Evolutionary conservation across 2,888 invertebrate species (phyloP), one percentile per base, ranked within the genome.

Genomic region (Drosophila tripunctata): DNA sequence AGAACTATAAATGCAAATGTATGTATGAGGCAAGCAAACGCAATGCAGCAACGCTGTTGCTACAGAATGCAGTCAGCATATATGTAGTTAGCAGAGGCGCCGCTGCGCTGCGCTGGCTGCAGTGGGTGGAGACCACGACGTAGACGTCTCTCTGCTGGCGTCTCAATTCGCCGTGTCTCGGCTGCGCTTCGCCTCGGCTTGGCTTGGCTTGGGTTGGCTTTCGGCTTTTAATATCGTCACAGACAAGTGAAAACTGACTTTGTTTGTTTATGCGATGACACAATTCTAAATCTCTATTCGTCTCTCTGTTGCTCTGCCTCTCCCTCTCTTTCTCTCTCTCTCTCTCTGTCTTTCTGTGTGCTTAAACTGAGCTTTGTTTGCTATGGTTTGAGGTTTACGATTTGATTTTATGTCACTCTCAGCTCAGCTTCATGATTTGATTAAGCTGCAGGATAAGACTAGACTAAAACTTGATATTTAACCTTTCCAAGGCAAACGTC

Each of bases 221-320:
- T 61, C n/a, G 62, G 48, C 47, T 79, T 67, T 72, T 65, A 67
- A 76, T 79, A 75, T 77, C 60, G 47, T 35, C 71, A 60, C 51
- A 45, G 45, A 54, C 55, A 65, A 47, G 44, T 72, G 57, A 62
- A 64, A 60, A 72, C 60, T 65, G 65, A 69, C 69, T 66, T 70
- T 66, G 77, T 83, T 81, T 86, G 87, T 67, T 80, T 80, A 70
- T 58, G 64, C 70, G 74, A 79, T 81, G 81, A 87, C 81, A 87
- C 87, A 81, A 81, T 81, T 81, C 77, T 80, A 70, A 75, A 72
- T 68, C 66, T 58, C 14, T 43, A 36, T 62, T 66, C 44, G 45
- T 62, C n/a, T 67, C 47, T 55, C 55, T 69, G 31, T 14, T 22
- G 19, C 75, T 31, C 52, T 43, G 22, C 50, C 52, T 35, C 33